Conservation (phyloP, 2,113 vertebrate species). For the Thunnus thynnus region DNA sequence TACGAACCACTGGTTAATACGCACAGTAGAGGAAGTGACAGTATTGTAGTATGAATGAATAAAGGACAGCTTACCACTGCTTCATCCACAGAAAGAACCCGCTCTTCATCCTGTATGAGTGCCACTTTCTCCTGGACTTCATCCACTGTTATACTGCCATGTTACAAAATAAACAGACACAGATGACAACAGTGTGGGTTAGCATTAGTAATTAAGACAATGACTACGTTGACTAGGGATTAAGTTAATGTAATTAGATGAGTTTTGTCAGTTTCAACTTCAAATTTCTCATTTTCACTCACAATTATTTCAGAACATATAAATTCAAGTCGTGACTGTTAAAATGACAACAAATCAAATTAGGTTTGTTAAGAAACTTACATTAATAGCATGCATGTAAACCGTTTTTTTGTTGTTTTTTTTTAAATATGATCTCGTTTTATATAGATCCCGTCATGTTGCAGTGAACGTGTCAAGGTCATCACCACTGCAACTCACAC, state of each 20-base stretch:
- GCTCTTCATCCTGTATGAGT: conserved; percentile 56
- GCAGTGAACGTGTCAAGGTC: not conserved
- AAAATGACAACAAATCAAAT: no score
- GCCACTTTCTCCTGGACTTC: conserved; percentile 76
- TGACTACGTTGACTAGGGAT: no score
- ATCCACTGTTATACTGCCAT: conserved; percentile 70
- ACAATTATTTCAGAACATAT: no score
- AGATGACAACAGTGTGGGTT: not conserved
- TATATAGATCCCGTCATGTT: no score
- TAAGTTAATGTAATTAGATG: no score
- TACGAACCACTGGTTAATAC: no score
- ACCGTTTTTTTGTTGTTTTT: not conserved
- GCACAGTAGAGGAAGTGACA: no score
- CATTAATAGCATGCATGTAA: no score
- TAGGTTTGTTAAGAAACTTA: no score
- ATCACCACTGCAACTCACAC: not conserved
- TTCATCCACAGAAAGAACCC: conserved; percentile 69
- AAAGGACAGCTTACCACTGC: conserved; percentile 71
- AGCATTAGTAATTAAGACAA: not conserved
- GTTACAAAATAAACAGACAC: conserved; percentile 1
- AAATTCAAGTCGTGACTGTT: no score
- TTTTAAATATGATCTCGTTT: not conserved
- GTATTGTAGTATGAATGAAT: conserved; percentile 2
- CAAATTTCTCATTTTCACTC: no score
- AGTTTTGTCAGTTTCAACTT: not conserved